Percentiles rank a stretch among this genome's conserved stretches.
These are phyloP conservation scores for Noctua fimbriata DNA, from an alignment of 2,888 invertebrate species.

Conservation along the genomic window DNA sequence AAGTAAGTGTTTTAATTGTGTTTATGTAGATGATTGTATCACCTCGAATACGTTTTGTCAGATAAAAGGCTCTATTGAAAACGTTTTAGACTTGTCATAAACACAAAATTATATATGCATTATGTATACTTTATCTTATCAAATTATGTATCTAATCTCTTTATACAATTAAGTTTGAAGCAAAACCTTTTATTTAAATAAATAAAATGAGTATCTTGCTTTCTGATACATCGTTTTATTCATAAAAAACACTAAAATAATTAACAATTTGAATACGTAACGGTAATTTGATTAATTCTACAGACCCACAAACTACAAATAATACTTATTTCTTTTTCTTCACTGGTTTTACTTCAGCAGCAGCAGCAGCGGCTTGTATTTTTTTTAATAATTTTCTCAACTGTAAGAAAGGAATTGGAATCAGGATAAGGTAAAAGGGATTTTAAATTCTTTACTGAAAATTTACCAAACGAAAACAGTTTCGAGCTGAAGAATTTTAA, in stretches of 20 bases:
- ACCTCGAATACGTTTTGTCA: background rate
- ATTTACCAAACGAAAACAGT: background rate
- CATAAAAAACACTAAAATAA: background rate
- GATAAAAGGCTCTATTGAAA: background rate
- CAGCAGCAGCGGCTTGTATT: conserved; percentile 73
- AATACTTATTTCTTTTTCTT: conserved; percentile 37
- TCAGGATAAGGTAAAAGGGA: conserved; percentile 60
- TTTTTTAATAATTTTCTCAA: conserved; percentile 80
- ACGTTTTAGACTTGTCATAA: conserved; percentile 1
- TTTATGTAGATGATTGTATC: conserved; percentile 11
- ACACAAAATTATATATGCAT: conserved; percentile 6
- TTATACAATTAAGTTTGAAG: background rate
- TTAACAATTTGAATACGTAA: background rate
- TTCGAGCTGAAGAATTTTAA: background rate
- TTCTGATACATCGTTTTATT: conserved; percentile 40
- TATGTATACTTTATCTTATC: background rate
- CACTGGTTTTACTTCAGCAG: background rate
- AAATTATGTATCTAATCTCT: background rate
- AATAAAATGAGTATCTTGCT: conserved; percentile 56
- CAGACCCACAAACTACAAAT: background rate
- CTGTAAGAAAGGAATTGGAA: conserved; percentile 69
- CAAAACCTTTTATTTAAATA: conserved; percentile 25
- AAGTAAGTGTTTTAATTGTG: background rate
- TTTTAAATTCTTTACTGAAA: background rate
- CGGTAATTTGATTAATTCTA: background rate